Conservation (phyloP, 2,797 vertebrate genomes). For the Paramormyrops hopkinsi region DNA sequence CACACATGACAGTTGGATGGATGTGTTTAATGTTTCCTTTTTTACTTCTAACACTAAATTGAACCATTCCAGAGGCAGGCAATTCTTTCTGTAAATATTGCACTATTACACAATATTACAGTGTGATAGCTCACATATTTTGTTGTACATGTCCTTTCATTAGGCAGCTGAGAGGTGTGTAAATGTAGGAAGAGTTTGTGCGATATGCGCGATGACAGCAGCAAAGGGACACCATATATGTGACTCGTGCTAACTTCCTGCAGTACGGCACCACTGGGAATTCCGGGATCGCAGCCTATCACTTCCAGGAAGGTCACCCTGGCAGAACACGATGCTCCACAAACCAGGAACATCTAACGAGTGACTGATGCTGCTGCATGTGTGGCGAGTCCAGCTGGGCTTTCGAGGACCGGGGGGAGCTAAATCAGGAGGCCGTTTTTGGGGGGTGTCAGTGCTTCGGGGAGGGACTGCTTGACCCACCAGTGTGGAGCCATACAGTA, state of each 20-base stretch:
- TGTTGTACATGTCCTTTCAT: not conserved
- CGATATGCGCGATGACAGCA: not conserved
- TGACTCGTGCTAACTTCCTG: not conserved
- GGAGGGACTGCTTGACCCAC: not conserved
- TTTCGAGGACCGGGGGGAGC: not conserved
- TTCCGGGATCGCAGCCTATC: not conserved
- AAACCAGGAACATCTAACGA: not conserved
- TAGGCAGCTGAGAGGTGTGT: not conserved
- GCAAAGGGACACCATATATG: not conserved
- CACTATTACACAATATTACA: not conserved
- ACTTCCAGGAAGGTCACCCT: not conserved
- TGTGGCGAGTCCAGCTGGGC: not conserved
- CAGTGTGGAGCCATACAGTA: not conserved
- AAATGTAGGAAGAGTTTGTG: not conserved
- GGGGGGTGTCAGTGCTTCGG: not conserved
- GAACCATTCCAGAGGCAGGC: not conserved
- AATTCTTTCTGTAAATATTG: not conserved
- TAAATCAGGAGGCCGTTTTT: not conserved
- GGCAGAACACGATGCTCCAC: not conserved
- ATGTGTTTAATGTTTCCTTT: not conserved
- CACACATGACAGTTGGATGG: not conserved
- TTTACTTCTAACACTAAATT: not conserved
- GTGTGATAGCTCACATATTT: not conserved
- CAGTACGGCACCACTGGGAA: not conserved
- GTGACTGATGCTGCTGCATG: not conserved